A percentile compares a stretch with the other conserved stretches of the same genome.
Evolutionary conservation across 2,113 vertebrate species (phyloP).

Genomic region (Vulpes lagopus): DNA sequence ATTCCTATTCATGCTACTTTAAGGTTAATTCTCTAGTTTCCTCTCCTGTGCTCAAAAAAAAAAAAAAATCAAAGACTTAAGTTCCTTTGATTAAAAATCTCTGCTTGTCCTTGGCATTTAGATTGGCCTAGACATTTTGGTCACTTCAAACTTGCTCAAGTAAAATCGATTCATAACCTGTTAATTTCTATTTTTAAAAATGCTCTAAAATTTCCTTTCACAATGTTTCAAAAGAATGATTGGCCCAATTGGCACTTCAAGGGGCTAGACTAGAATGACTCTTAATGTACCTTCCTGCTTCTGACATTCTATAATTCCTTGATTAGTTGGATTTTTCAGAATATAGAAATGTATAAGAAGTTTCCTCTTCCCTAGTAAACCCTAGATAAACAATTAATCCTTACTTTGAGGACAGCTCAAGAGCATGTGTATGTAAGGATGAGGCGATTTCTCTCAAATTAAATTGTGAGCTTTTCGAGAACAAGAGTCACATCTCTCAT

Average conservation of each 20-base stretch:
- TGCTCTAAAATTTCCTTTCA: conserved; percentile 2
- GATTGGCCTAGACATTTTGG: not conserved
- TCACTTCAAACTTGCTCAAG: conserved; percentile 8
- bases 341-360: not conserved
- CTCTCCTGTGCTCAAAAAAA: not conserved
- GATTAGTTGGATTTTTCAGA: conserved; percentile 44
- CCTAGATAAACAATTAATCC: conserved; percentile 42
- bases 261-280: not conserved
- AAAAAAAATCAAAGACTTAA: conserved; percentile 43
- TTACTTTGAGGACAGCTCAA: conserved; percentile 9
- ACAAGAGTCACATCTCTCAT: not conserved
- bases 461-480: not conserved
- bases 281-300: not conserved
- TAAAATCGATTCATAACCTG: conserved; percentile 38
- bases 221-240: conserved; percentile 45
- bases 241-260: not conserved
- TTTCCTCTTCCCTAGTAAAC: not conserved
- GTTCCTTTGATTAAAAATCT: conserved; percentile 38
- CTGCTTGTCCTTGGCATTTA: conserved; percentile 43
- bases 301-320: not conserved
- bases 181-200: conserved; percentile 36
- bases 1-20: not conserved
- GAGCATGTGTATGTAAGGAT: not conserved
- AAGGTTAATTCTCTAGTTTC: conserved; percentile 13
- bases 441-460: not conserved